Conservation (phyloP, 1,140 invertebrate genomes). For the Paraescarpia echinospica region DNA sequence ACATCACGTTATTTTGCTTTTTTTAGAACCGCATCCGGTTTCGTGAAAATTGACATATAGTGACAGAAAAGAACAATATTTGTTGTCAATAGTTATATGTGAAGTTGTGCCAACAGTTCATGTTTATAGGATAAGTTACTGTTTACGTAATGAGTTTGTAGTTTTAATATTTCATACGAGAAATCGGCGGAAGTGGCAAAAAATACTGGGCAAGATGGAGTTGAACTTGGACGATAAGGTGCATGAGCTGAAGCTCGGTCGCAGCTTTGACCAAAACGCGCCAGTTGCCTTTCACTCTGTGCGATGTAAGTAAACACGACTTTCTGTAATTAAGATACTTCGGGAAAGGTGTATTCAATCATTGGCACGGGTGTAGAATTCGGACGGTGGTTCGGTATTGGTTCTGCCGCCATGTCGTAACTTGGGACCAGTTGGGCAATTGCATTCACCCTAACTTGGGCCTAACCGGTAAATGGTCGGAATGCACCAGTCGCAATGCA, state of each 20-base stretch:
- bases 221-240: background rate
- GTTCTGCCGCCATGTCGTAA: too few species aligned
- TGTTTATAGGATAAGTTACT: background rate
- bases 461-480: too few species aligned
- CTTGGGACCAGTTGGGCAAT: too few species aligned
- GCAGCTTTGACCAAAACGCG: constrained; percentile 72
- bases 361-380: too few species aligned
- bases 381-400: too few species aligned
- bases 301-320: constrained; percentile 70
- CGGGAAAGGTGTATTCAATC: too few species aligned
- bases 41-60: background rate
- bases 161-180: background rate
- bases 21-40: background rate
- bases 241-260: constrained; percentile 74
- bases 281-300: constrained; percentile 79
- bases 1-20: background rate
- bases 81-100: background rate
- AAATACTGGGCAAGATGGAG: background rate
- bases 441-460: too few species aligned
- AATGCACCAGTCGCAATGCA: too few species aligned
- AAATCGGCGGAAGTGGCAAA: background rate
- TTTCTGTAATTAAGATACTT: background rate
- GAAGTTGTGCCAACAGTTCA: background rate
- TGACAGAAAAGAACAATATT: background rate
- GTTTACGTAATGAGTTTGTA: background rate